phyloP scores from a whole-genome alignment of 2,888 invertebrate species.

The Xiphydria camelus region DNA sequence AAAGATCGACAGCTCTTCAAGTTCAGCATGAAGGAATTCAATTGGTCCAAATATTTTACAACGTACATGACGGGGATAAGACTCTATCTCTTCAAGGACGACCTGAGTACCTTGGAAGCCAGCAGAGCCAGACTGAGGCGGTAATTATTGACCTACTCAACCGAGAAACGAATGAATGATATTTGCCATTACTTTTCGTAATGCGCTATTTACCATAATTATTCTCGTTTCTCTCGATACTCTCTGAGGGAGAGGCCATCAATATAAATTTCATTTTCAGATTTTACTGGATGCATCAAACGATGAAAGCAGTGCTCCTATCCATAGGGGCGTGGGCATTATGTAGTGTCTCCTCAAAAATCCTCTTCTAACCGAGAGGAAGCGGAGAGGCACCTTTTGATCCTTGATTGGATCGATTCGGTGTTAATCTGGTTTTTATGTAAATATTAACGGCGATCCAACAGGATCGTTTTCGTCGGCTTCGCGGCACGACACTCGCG shows the following conservation, averaged over 20 bases:
- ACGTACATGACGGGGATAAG: conserved; percentile 75
- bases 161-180: neutral
- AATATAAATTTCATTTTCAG: conserved; percentile 51
- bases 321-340: conserved; percentile 54
- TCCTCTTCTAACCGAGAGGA: conserved; percentile 25
- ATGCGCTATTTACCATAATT: too few relatives aligned
- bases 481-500: too few relatives aligned
- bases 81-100: conserved; percentile 77
- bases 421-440: conserved; percentile 5
- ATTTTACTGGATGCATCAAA: conserved; percentile 62
- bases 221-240: conserved; percentile 5
- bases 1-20: conserved; percentile 66
- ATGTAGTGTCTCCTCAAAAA: conserved; percentile 55
- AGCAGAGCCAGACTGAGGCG: conserved; percentile 65
- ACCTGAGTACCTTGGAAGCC: conserved; percentile 67
- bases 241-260: neutral
- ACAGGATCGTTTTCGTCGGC: too few relatives aligned
- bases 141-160: conserved; percentile 49
- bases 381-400: conserved; percentile 2
- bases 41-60: conserved; percentile 74
- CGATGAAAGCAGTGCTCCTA: conserved; percentile 54
- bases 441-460: conserved; percentile 13
- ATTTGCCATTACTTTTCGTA: neutral
- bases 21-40: conserved; percentile 71
- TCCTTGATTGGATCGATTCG: conserved; percentile 9